Conservation (phyloP, 1,140 invertebrate species). For the Chrysopa pallens region DNA sequence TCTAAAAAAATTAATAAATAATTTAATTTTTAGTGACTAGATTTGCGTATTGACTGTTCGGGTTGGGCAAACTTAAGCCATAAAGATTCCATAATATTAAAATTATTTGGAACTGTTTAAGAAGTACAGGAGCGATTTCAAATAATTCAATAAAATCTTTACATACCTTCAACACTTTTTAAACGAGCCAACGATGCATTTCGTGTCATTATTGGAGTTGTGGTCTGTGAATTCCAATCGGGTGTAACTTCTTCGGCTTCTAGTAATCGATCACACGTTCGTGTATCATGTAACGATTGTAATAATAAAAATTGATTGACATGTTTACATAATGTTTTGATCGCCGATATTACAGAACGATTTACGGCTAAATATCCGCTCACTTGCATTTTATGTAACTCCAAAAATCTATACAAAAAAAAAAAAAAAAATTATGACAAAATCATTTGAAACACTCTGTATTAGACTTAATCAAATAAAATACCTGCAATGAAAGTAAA, state of each 20-base stretch:
- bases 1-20: too few relatives aligned
- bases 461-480: background rate
- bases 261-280: constrained; percentile 48
- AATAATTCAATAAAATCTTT: background rate
- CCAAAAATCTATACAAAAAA: constrained; percentile 27
- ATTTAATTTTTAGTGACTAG: too few relatives aligned
- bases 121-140: too few relatives aligned
- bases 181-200: constrained; percentile 10
- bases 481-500: constrained; percentile 53
- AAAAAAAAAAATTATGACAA: constrained; percentile 1
- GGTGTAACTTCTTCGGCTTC: constrained; percentile 34
- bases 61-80: too few relatives aligned
- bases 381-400: constrained; percentile 30
- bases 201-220: constrained; percentile 5
- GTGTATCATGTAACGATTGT: constrained; percentile 47
- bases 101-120: too few relatives aligned
- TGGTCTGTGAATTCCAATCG: constrained; percentile 9
- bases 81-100: too few relatives aligned
- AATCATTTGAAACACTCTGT: background rate
- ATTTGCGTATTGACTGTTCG: too few relatives aligned
- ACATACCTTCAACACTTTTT: constrained; percentile 16
- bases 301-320: constrained; percentile 59
- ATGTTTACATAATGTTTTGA: constrained; percentile 39
- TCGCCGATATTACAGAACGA: constrained; percentile 29
- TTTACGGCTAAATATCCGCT: constrained; percentile 32